These are phyloP conservation scores for Drosophila simulans DNA, from an alignment of 1,140 invertebrate genomes.

Conservation along the genomic window DNA sequence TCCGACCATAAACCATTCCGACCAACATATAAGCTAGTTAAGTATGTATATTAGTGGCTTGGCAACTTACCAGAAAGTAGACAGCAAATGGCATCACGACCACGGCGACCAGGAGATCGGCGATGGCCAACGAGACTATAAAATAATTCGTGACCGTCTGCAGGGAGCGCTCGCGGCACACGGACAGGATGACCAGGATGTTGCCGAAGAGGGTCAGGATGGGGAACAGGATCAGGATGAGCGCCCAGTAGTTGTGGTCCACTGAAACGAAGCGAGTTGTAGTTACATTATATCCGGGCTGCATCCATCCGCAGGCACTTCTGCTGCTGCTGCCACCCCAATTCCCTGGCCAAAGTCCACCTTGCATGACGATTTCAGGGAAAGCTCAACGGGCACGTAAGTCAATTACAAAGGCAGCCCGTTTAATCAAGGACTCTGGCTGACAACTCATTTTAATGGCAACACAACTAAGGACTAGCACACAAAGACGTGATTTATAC, in stretches of 20 bases:
- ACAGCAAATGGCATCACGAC: constrained; percentile 99
- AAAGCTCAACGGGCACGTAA: too few relatives aligned
- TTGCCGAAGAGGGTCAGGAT: constrained; percentile 98
- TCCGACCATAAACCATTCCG: neutral
- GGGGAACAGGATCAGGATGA: constrained; percentile 95
- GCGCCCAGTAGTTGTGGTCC: constrained; percentile 92
- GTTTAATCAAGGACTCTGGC: too few relatives aligned
- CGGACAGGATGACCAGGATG: constrained; percentile 97
- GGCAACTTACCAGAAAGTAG: constrained; percentile 95
- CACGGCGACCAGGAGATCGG: constrained; percentile 97
- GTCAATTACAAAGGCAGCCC: too few relatives aligned
- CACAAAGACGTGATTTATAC: too few relatives aligned
- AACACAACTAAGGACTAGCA: too few relatives aligned
- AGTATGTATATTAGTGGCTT: neutral
- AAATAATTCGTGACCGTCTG: constrained; percentile 99
- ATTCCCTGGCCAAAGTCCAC: too few relatives aligned
- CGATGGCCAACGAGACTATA: constrained; percentile 98
- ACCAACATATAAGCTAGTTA: neutral
- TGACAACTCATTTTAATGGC: too few relatives aligned
- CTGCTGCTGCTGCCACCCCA: too few relatives aligned
- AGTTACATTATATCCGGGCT: too few relatives aligned
- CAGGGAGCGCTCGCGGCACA: constrained; percentile 94
- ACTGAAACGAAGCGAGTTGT: constrained; percentile 51
- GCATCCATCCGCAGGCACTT: neutral
- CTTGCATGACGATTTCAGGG: too few relatives aligned